Base-by-base conservation (phyloP, 2,797 vertebrate species). In the Phylloscopus collybita region DNA sequence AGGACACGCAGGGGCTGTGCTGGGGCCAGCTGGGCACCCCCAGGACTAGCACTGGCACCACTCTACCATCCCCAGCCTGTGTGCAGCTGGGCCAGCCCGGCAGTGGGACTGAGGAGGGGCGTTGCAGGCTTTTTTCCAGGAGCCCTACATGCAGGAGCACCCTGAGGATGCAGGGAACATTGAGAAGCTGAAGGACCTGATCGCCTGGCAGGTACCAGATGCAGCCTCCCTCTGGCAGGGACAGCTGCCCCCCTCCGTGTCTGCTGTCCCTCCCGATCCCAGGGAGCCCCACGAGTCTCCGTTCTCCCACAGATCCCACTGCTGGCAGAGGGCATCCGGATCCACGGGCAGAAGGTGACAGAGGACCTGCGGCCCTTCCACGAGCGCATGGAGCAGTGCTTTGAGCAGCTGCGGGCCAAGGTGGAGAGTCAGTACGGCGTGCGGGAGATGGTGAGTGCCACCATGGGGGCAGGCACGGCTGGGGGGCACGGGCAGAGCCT, bases 61-160 rank as follows among this genome's bases (percentile, higher is more conserved):
- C 50, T 26, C 21, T 6, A 2, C 67, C 40, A 3, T 9, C 20
- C 23, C 26, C 51, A 29, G 59, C 15, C 51, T 1, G 14, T 0
- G 2, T 2, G 8, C 21, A 40, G 60, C 45, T 2, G 1, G 14
- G 38, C 26, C 70, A 30, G 36, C n/a, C 64, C 0, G 0, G 14
- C 42, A 36, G 75, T 8, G 2, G 34, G 3, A 27, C 66, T 81
- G 59, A 91, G 4, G 9, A 17, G 6, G 27, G 54, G 26, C 0
- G 10, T 45, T 72, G 40, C 74, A 99, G 99, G 99, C 99, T 4
- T 99, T 99, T 97, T 99, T 99, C 83, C 99, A 97, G 25, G 98
- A 99, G 74, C 85, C 97, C 82, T 99, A 99, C 96, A 97, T 98
- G 34, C 97, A 98, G 66, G 97, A 98, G 67, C 98, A 99, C 91